phyloP scores from a whole-genome alignment of 2,888 invertebrate species.

The Sthenelais limicola region DNA sequence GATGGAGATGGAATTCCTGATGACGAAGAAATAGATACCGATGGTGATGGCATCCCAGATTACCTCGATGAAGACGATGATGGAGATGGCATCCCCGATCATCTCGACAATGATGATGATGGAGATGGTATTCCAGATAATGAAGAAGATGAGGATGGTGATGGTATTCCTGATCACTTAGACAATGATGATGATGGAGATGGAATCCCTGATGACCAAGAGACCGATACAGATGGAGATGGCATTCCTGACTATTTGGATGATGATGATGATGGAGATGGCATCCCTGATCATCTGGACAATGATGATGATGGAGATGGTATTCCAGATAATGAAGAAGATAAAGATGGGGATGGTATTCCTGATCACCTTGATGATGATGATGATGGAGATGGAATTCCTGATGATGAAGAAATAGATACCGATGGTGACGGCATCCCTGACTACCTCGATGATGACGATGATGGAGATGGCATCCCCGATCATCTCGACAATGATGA shows the following conservation, averaged over 20 bases:
- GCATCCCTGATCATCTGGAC: slow-evolving; percentile 44
- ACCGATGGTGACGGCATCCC: slow-evolving; percentile 54
- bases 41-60: slow-evolving; percentile 54
- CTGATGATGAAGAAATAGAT: slow-evolving; percentile 44
- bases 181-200: slow-evolving; percentile 52
- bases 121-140: slow-evolving; percentile 53
- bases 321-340: slow-evolving; percentile 52
- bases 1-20: slow-evolving; percentile 56
- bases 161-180: slow-evolving; percentile 52
- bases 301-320: slow-evolving; percentile 61
- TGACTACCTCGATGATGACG: slow-evolving; percentile 54
- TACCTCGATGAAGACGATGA: slow-evolving; percentile 51
- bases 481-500: slow-evolving; percentile 51
- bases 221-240: slow-evolving; percentile 62
- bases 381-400: slow-evolving; percentile 52
- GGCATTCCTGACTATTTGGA: slow-evolving; percentile 65
- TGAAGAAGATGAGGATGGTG: slow-evolving; percentile 51
- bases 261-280: slow-evolving; percentile 57
- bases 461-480: slow-evolving; percentile 46
- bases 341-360: slow-evolving; percentile 49
- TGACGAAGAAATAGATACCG: slow-evolving; percentile 48
- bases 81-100: slow-evolving; percentile 58
- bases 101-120: slow-evolving; percentile 58
- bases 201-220: slow-evolving; percentile 62
- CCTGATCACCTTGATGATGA: slow-evolving; percentile 55